A percentile compares a stretch with the other conserved stretches of the same genome.
These are phyloP conservation scores for Spodoptera littoralis DNA, from an alignment of 2,888 invertebrate genomes.

Conservation along the genomic window DNA sequence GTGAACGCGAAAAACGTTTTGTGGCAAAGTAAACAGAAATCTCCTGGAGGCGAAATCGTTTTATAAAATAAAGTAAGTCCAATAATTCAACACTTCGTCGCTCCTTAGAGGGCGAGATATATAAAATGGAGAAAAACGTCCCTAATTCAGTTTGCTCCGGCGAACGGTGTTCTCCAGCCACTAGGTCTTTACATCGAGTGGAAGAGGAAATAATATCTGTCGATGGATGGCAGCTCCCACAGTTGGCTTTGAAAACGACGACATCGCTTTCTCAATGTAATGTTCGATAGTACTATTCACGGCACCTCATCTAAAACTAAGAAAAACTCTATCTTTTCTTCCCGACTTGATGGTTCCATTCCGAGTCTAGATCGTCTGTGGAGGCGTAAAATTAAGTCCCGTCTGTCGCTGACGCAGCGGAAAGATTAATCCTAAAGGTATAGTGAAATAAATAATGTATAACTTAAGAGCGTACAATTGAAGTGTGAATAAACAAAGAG, in stretches of 20 bases:
- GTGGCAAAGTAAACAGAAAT: slow-evolving; percentile 82
- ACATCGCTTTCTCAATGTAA: slow-evolving; percentile 68
- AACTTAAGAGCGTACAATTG: slow-evolving; percentile 58
- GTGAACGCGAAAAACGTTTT: slow-evolving; percentile 70
- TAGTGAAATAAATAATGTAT: slow-evolving; percentile 54
- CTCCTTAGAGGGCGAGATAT: slow-evolving; percentile 79
- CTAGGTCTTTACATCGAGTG: slow-evolving; percentile 72
- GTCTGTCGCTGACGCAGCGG: slow-evolving; percentile 34
- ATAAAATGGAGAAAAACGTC: slow-evolving; percentile 85
- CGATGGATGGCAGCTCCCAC: slow-evolving; percentile 68
- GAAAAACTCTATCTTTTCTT: slow-evolving; percentile 55
- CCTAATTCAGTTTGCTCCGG: slow-evolving; percentile 84
- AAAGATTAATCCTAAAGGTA: slow-evolving; percentile 35
- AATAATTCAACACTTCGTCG: slow-evolving; percentile 86
- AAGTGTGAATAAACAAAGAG: slow-evolving; percentile 64
- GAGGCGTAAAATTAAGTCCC: slow-evolving; percentile 45
- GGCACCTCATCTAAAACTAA: slow-evolving; percentile 51
- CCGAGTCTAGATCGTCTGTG: slow-evolving; percentile 29
- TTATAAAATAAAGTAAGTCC: slow-evolving; percentile 86
- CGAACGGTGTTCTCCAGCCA: slow-evolving; percentile 75
- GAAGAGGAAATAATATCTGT: slow-evolving; percentile 77
- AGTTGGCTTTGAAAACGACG: slow-evolving; percentile 67
- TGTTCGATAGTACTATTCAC: slow-evolving; percentile 53
- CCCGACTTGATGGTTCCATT: slow-evolving; percentile 54
- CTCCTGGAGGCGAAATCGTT: slow-evolving; percentile 77